phyloP scores from a whole-genome alignment of 1,140 invertebrate species.

The Saxidomus purpurata region DNA sequence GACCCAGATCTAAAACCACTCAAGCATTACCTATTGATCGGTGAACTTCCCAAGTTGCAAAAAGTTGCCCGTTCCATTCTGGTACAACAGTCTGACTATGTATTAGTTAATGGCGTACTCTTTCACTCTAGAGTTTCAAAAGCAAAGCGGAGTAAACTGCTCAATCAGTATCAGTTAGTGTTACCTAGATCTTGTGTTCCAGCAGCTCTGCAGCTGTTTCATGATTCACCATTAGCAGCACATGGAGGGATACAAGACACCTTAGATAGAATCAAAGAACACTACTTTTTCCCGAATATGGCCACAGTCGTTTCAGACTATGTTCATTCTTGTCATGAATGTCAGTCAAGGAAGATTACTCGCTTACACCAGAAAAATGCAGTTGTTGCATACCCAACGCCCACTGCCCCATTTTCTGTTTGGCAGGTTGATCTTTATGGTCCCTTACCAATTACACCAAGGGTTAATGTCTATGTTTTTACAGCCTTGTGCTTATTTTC shows the following conservation, averaged over 20 bases:
- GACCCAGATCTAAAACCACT: not conserved
- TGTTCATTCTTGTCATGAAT: not conserved
- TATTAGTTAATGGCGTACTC: slow-evolving; percentile 45
- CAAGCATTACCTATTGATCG: slow-evolving; percentile 7
- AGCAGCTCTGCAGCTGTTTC: slow-evolving; percentile 47
- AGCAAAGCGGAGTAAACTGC: slow-evolving; percentile 38
- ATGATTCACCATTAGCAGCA: slow-evolving; percentile 57
- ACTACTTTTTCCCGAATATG: not conserved
- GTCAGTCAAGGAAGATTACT: not conserved
- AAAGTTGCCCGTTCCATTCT: slow-evolving; percentile 46
- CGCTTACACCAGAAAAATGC: not conserved
- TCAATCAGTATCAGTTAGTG: slow-evolving; percentile 56
- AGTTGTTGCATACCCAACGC: not conserved
- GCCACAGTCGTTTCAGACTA: too few species aligned
- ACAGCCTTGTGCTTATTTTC: slow-evolving; percentile 65
- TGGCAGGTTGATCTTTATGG: slow-evolving; percentile 25
- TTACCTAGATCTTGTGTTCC: slow-evolving; percentile 22
- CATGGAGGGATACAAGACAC: slow-evolving; percentile 45
- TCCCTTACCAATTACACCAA: slow-evolving; percentile 52
- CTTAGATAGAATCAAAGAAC: not conserved
- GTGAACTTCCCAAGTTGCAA: slow-evolving; percentile 30
- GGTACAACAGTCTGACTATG: slow-evolving; percentile 53
- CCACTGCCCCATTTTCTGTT: too few species aligned
- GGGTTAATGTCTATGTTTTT: slow-evolving; percentile 66
- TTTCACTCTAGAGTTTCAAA: slow-evolving; percentile 54